Conservation (phyloP, 1,140 invertebrate genomes). For the Manduca sexta region DNA sequence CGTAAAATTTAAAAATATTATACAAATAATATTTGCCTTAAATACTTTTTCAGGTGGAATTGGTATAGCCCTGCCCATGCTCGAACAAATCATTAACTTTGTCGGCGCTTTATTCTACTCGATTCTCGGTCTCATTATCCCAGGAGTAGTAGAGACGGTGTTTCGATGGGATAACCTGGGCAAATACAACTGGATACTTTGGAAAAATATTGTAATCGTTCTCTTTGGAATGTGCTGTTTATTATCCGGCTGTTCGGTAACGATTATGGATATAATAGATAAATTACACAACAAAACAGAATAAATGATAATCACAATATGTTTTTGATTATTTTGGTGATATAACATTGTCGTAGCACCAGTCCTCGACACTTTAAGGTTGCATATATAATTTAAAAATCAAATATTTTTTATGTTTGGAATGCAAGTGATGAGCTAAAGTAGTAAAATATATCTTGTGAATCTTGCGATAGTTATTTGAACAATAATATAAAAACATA, state of each 20-base stretch:
- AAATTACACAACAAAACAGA: slow-evolving; percentile 27
- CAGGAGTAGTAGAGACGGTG: slow-evolving; percentile 87
- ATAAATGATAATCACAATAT: too few species aligned
- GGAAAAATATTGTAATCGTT: slow-evolving; percentile 78
- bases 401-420: too few species aligned
- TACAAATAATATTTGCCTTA: too few species aligned
- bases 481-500: too few species aligned
- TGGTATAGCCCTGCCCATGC: slow-evolving; percentile 83
- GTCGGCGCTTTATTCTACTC: slow-evolving; percentile 92
- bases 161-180: slow-evolving; percentile 79
- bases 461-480: too few species aligned
- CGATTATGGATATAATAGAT: slow-evolving; percentile 46
- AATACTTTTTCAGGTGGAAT: slow-evolving; percentile 77
- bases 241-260: slow-evolving; percentile 73
- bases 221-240: slow-evolving; percentile 77
- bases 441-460: too few species aligned
- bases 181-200: slow-evolving; percentile 76
- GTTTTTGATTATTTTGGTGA: too few species aligned
- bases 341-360: too few species aligned
- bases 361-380: too few species aligned
- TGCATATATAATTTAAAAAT: too few species aligned
- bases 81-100: slow-evolving; percentile 91
- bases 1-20: too few species aligned
- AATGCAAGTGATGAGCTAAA: too few species aligned
- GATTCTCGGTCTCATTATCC: slow-evolving; percentile 87